Percentiles rank a stretch among this genome's conserved stretches.
These are phyloP conservation scores for Acanthurus leucopareius DNA, from an alignment of 2,797 vertebrate species.

Conservation along the genomic window DNA sequence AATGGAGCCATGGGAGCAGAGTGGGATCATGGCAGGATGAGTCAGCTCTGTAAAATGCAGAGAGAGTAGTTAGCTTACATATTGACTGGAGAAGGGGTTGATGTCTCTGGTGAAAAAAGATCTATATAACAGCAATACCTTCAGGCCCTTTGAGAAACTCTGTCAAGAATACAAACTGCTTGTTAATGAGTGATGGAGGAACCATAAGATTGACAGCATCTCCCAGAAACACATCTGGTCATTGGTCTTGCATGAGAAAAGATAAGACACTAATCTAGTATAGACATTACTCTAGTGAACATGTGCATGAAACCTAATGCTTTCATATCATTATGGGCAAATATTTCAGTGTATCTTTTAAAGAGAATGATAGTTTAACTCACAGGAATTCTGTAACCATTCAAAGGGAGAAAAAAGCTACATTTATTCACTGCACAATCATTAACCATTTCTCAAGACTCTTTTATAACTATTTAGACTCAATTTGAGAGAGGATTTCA, in stretches of 20 bases:
- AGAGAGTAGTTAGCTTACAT: conserved; percentile 57
- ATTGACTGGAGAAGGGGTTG: conserved; percentile 56
- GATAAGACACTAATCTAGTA: conserved; percentile 33
- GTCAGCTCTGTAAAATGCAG: conserved; percentile 56
- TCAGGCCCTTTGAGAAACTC: conserved; percentile 43
- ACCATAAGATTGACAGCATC: conserved; percentile 26
- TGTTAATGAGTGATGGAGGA: conserved; percentile 31
- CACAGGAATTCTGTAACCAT: conserved; percentile 44
- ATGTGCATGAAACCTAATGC: conserved; percentile 37
- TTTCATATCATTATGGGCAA: conserved; percentile 26
- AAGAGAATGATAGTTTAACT: conserved; percentile 50
- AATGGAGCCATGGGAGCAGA: conserved; percentile 62
- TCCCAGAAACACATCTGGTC: conserved; percentile 11
- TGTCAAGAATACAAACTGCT: conserved; percentile 62
- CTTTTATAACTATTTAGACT: conserved; percentile 42
- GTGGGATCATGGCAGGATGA: conserved; percentile 59
- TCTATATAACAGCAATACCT: conserved; percentile 57
- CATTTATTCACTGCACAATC: conserved; percentile 41
- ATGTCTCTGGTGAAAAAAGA: conserved; percentile 45
- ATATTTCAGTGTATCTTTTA: conserved; percentile 50
- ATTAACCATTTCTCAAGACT: conserved; percentile 39
- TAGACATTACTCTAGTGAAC: conserved; percentile 29
- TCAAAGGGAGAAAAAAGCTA: conserved; percentile 35
- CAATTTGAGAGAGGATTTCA: conserved; percentile 33
- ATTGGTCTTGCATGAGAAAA: conserved; percentile 28